Conservation (phyloP, 2,113 vertebrate genomes). For the Phyllostomus hastatus region DNA sequence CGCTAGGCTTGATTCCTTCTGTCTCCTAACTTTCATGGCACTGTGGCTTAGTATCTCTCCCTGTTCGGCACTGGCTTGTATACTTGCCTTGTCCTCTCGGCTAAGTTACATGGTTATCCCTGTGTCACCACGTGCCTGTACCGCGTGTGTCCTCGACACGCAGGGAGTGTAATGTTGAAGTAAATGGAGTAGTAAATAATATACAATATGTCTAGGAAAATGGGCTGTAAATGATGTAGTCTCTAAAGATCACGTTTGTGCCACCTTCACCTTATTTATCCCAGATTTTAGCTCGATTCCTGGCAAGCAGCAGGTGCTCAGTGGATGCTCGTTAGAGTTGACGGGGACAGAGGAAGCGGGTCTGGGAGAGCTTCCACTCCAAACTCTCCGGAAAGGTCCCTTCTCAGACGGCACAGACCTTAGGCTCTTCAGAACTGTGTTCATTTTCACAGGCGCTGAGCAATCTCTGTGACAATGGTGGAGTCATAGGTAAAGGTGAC, state of each 20-base stretch:
- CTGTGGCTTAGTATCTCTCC: not conserved
- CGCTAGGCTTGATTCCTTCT: not conserved
- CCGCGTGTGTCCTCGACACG: not conserved
- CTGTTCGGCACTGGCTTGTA: not conserved
- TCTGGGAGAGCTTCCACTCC: not conserved
- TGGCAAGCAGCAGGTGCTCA: not conserved
- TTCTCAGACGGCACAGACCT: not conserved
- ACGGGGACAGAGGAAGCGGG: not conserved
- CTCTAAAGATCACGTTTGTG: not conserved
- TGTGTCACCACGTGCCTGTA: rapidly evolving
- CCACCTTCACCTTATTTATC: not conserved
- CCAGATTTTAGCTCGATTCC: not conserved
- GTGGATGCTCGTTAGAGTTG: not conserved
- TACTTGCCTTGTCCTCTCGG: not conserved
- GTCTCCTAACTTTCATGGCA: not conserved
- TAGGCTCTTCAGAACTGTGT: not conserved
- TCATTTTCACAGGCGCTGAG: not conserved
- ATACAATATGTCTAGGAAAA: not conserved
- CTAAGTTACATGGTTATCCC: not conserved
- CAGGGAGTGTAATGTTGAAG: not conserved
- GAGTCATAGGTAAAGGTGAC: not conserved
- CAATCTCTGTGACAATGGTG: not conserved
- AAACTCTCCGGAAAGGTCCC: not conserved
- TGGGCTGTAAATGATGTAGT: not conserved
- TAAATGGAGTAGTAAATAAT: not conserved